Percentiles rank a stretch among this genome's conserved stretches.
Evolutionary conservation across 1,140 invertebrate species (phyloP).

Genomic region (Proctacanthus coquilletti): DNA sequence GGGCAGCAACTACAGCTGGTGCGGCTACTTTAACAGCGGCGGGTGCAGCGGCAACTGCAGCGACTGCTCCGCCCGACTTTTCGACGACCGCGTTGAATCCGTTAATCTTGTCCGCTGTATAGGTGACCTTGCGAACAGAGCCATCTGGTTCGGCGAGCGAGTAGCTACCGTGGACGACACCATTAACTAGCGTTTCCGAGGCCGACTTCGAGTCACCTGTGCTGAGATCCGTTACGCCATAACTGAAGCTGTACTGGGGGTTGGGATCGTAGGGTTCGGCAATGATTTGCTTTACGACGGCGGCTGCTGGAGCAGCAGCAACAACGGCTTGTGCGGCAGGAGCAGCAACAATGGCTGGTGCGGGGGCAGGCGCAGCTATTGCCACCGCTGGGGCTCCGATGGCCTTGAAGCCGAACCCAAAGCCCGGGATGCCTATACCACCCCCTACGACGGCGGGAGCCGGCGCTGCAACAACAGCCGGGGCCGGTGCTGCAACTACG

Average conservation of each 20-base stretch:
- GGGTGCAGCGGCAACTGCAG: slow-evolving; percentile 19
- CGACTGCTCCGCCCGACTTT: slow-evolving; percentile 31
- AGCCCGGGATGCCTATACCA: too few relatives aligned
- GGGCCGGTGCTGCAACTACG: neutral
- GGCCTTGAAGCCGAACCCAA: neutral
- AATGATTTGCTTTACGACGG: slow-evolving; percentile 25
- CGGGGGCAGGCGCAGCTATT: slow-evolving; percentile 15
- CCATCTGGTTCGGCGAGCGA: slow-evolving; percentile 47
- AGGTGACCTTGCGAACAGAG: slow-evolving; percentile 42
- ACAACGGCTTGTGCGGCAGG: slow-evolving; percentile 16
- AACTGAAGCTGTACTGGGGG: slow-evolving; percentile 55
- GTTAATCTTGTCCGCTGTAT: slow-evolving; percentile 39
- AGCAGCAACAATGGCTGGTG: slow-evolving; percentile 19
- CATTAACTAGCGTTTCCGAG: slow-evolving; percentile 40
- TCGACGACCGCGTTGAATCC: slow-evolving; percentile 45
- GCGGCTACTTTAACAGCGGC: slow-evolving; percentile 24
- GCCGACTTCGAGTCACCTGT: slow-evolving; percentile 55
- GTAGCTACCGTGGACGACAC: slow-evolving; percentile 45
- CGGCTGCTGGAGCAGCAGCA: slow-evolving; percentile 24
- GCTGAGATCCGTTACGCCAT: slow-evolving; percentile 50
- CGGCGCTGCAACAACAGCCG: slow-evolving; percentile 8
- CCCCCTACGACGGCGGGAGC: too few relatives aligned
- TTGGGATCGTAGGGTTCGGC: slow-evolving; percentile 48
- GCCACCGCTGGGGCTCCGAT: slow-evolving; percentile 10
- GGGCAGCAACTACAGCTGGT: slow-evolving; percentile 14